Base-by-base conservation (phyloP, 1,140 invertebrate species). In the Papilio helenus region DNA sequence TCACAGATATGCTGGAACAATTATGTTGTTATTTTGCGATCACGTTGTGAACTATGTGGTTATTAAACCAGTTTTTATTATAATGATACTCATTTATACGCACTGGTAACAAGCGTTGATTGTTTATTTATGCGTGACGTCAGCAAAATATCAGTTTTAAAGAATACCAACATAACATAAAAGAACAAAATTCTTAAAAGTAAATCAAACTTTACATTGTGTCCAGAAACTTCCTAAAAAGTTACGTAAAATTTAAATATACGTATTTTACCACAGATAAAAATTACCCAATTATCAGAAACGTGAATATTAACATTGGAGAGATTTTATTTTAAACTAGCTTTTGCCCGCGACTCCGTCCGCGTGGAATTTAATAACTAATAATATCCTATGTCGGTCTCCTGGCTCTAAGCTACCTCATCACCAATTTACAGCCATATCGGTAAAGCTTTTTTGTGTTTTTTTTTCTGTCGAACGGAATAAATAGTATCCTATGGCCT, bases 61-160 rank as follows among this genome's bases (percentile, higher is more conserved):
- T 68, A 68, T 68, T 68, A 68, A 68, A 68, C 26, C 26, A 34
- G 61, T 16, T 68, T 68, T 68, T 29, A 68, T 68, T 68, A 29
- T 29, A 68, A 68, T 68, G 26, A 68, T 18, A 26, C 9, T 61
- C 10, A 29, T 68, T 68, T 68, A 34, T 29, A 29, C 61, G 61
- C 23, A 68, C 26, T 68, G 14, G 10, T 26, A 16, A 29, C 58
- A 61, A 16, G 14, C 12, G 16, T 68, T 65, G 3, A 65, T 26
- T 68, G 61, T 68, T 68, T 68, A 68, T 16, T 16, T 29, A 68
- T 16, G 26, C 12, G 61, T 68, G 61, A 68, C 61, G 26, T 68
- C 3, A 65, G 12, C 5, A 68, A 68, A 16, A 16, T 29, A 68
- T 29, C 12, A 16, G 26, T 68, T 68, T 61, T 61, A 61, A 20